Conservation (phyloP, 1,140 invertebrate genomes). For the Bathynomus jamesi region DNA sequence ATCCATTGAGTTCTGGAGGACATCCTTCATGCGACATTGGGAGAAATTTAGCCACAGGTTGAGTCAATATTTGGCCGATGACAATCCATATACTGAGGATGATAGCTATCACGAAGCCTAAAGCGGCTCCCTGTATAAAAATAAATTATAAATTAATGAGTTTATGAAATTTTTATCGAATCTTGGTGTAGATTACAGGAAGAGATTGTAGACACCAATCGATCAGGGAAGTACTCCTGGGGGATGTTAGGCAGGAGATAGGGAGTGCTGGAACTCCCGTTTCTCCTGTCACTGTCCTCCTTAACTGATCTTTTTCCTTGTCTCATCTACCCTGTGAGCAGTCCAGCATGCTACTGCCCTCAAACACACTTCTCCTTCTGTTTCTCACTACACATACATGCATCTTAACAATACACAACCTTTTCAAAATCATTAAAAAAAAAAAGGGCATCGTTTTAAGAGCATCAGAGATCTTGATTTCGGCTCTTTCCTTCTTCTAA, state of each 20-base stretch:
- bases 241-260: too few species aligned
- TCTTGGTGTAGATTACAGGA: background rate
- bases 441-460: background rate
- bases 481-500: too few species aligned
- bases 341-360: too few species aligned
- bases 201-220: too few species aligned
- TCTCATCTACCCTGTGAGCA: too few species aligned
- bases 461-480: too few species aligned
- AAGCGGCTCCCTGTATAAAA: constrained; percentile 15
- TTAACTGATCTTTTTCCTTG: too few species aligned
- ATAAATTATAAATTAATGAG: background rate
- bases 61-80: constrained; percentile 19
- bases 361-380: too few species aligned
- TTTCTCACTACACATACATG: too few species aligned
- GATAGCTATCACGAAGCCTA: constrained; percentile 23
- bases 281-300: too few species aligned
- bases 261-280: too few species aligned
- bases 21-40: constrained; percentile 24
- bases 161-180: background rate
- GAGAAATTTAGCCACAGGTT: constrained; percentile 15
- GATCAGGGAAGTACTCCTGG: too few species aligned
- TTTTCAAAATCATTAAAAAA: background rate
- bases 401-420: background rate
- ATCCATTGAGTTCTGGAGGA: background rate
- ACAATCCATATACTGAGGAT: constrained; percentile 22